A percentile compares a stretch with the other conserved stretches of the same genome.
Conservation (phyloP, 2,888 invertebrate species). For the Temnothorax rugatulus region DNA sequence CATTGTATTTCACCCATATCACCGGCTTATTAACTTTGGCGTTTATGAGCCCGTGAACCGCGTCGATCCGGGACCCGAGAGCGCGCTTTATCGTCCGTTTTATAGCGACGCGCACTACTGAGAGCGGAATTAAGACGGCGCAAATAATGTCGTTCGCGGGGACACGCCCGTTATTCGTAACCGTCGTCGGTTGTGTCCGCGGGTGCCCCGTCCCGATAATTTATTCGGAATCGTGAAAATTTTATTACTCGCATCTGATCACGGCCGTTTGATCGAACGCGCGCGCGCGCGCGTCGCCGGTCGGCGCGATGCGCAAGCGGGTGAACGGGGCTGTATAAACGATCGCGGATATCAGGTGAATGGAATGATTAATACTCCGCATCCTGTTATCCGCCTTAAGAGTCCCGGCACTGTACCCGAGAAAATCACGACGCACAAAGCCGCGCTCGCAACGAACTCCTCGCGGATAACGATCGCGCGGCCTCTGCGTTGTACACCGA, state of each 20-base stretch:
- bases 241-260: constrained; percentile 66
- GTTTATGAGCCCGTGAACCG: constrained; percentile 67
- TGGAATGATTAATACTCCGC: constrained; percentile 71
- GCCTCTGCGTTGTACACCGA: constrained; percentile 26
- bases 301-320: constrained; percentile 25
- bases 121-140: constrained; percentile 66
- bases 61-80: constrained; percentile 55
- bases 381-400: constrained; percentile 66
- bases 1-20: constrained; percentile 62
- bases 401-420: constrained; percentile 33
- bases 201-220: constrained; percentile 58
- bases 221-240: constrained; percentile 70
- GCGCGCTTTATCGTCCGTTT: constrained; percentile 67
- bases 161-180: constrained; percentile 62
- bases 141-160: constrained; percentile 65
- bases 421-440: constrained; percentile 58
- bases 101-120: constrained; percentile 66
- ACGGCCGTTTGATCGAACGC: constrained; percentile 35
- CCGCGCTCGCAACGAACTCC: constrained; percentile 61
- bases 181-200: not conserved
- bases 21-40: constrained; percentile 70
- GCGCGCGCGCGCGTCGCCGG: not conserved
- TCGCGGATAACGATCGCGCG: constrained; percentile 60
- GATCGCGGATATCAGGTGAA: constrained; percentile 72
- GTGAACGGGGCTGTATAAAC: constrained; percentile 58